Conservation (phyloP, 2,888 invertebrate species). For the Cheilosia soror region DNA sequence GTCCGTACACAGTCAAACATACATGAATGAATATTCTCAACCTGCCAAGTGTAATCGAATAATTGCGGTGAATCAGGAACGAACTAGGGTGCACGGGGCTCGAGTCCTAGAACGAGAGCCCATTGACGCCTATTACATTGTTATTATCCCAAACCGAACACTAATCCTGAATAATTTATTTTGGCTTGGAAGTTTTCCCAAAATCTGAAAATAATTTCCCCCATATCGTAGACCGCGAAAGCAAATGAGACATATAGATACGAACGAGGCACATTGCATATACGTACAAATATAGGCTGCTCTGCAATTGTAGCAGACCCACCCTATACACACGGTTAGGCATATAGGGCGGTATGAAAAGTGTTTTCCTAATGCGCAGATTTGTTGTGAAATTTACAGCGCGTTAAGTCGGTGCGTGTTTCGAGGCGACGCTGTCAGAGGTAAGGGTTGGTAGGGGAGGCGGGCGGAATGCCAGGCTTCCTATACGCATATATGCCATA, state of each 20-base stretch:
- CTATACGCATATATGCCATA: conserved; percentile 12
- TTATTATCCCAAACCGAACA: conserved; percentile 67
- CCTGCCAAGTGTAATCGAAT: conserved; percentile 35
- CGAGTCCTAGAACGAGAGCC: conserved; percentile 23
- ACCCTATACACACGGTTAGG: background rate
- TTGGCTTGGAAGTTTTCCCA: conserved; percentile 51
- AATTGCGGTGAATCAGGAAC: conserved; percentile 50
- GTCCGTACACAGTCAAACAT: conserved; percentile 5
- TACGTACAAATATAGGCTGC: background rate
- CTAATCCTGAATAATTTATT: conserved; percentile 73
- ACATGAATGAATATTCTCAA: background rate
- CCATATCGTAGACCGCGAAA: conserved; percentile 34
- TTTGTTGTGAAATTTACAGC: conserved; percentile 64
- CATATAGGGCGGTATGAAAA: conserved; percentile 17
- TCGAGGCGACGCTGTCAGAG: conserved; percentile 7
- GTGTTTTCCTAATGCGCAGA: conserved; percentile 64
- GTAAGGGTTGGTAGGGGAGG: background rate
- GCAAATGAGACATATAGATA: conserved; percentile 60
- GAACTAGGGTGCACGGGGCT: conserved; percentile 31
- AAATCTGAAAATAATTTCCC: conserved; percentile 66
- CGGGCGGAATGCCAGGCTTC: background rate
- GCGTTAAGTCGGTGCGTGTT: conserved; percentile 61
- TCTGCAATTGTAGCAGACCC: background rate
- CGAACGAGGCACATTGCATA: background rate
- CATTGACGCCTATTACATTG: conserved; percentile 66